Conservation (phyloP, 2,797 vertebrate species). For the Macropodus opercularis region DNA sequence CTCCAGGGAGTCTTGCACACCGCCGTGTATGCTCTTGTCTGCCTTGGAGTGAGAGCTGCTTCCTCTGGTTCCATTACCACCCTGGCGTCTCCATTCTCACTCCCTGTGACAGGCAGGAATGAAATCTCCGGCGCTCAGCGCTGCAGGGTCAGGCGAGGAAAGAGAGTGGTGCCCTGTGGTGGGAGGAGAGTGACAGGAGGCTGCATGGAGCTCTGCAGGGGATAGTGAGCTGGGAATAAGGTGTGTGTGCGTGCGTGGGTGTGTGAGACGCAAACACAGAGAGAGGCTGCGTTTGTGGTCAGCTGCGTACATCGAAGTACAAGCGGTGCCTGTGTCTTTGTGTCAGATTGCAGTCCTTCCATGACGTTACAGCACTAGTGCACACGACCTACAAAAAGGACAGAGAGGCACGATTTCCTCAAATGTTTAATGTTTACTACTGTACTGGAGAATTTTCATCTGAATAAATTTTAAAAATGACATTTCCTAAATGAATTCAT, state of each 20-base stretch:
- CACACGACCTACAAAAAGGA: no score
- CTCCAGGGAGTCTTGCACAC: constrained; percentile 10
- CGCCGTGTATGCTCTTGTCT: constrained; percentile 48
- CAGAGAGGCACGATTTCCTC: no score
- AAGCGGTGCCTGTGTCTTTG: constrained; percentile 2
- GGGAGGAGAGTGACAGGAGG: constrained; percentile 45
- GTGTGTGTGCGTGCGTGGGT: constrained; percentile 28
- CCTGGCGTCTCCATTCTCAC: constrained; percentile 48
- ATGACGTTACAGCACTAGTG: no score
- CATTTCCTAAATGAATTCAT: no score
- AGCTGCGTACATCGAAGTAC: constrained; percentile 10
- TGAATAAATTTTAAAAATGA: no score
- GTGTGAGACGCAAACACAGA: neutral
- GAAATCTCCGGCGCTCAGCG: constrained; percentile 47
- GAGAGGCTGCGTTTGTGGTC: constrained; percentile 16
- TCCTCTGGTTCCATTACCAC: constrained; percentile 59
- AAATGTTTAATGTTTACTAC: no score
- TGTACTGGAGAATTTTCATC: no score
- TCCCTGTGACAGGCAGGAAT: constrained; percentile 58
- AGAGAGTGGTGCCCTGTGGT: constrained; percentile 31
- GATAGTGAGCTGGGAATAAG: constrained; percentile 47
- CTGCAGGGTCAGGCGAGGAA: constrained; percentile 46
- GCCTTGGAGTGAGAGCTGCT: constrained; percentile 44
- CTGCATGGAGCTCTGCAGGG: constrained; percentile 38
- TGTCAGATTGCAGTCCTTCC: no score